Conservation (phyloP, 2,113 vertebrate genomes). For the Anhinga rufa region DNA sequence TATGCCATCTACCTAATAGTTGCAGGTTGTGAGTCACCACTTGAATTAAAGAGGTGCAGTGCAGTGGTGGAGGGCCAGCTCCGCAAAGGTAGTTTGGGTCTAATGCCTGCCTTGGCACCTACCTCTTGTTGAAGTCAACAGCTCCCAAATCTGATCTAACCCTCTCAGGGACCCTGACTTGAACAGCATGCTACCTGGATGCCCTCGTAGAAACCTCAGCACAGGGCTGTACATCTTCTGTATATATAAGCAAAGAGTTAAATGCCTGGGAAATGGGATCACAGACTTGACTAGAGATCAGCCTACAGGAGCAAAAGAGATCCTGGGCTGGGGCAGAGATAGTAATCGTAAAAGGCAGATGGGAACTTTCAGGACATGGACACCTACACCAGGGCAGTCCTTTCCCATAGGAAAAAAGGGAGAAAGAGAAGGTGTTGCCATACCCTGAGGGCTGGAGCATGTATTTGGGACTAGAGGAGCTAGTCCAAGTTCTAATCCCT, state of each 20-base stretch:
- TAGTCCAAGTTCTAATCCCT: not conserved
- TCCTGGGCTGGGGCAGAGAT: not conserved
- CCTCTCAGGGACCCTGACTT: not conserved
- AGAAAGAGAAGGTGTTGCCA: not conserved
- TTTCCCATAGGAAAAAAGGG: not conserved
- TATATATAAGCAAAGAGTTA: not conserved
- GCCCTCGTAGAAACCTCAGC: not conserved
- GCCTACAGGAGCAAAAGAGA: not conserved
- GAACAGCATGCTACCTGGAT: not conserved
- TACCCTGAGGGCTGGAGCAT: not conserved
- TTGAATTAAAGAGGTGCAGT: not conserved
- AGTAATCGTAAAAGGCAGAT: not conserved
- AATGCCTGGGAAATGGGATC: not conserved
- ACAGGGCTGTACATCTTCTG: accelerated
- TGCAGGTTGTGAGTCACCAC: conserved; percentile 47
- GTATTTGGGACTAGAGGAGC: not conserved
- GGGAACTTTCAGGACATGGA: not conserved
- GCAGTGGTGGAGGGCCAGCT: not conserved
- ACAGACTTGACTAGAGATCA: not conserved
- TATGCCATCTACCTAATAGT: conserved; percentile 41
- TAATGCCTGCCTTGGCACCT: not conserved
- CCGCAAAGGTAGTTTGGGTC: not conserved
- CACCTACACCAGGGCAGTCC: not conserved
- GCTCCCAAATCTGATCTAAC: not conserved
- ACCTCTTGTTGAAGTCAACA: not conserved